Conservation (phyloP, 37 sponge, comb jelly and placozoan species). For the Haliclona indistincta region DNA sequence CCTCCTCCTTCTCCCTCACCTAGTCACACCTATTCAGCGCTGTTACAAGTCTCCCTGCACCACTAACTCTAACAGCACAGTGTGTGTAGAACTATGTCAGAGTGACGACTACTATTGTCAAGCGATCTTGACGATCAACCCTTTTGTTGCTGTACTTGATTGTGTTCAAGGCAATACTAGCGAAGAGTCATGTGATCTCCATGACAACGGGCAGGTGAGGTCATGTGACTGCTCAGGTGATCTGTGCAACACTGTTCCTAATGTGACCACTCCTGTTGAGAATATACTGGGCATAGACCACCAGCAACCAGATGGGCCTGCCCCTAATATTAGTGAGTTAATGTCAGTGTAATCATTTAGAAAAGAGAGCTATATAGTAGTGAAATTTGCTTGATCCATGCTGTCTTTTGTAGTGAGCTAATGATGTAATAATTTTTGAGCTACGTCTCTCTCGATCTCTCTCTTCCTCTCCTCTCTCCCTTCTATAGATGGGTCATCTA, state of each 20-base stretch:
- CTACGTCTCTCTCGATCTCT: constrained; percentile 13
- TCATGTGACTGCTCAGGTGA: constrained; percentile 1
- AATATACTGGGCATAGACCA: neutral
- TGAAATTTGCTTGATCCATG: too few relatives aligned
- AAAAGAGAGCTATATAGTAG: neutral
- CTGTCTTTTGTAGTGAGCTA: too few relatives aligned
- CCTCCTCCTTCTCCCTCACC: neutral
- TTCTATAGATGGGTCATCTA: neutral
- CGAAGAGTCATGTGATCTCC: too few relatives aligned
- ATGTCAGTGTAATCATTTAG: neutral
- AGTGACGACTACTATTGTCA: neutral
- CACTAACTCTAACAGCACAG: neutral
- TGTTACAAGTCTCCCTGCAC: neutral
- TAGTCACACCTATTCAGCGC: neutral
- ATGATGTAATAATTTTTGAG: too few relatives aligned
- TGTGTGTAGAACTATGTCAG: neutral
- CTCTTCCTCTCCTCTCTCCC: constrained; percentile 2
- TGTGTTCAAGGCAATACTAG: too few relatives aligned
- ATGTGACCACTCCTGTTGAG: neutral
- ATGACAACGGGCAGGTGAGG: neutral
- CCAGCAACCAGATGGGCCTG: neutral
- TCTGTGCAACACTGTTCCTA: neutral
- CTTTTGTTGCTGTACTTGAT: constrained; percentile 3
- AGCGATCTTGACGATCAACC: neutral
- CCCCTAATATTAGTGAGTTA: neutral